A percentile compares a stretch with the other conserved stretches of the same genome.
phyloP scores from a whole-genome alignment of 2,888 invertebrate genomes.

The Ypsolopha scabrella region DNA sequence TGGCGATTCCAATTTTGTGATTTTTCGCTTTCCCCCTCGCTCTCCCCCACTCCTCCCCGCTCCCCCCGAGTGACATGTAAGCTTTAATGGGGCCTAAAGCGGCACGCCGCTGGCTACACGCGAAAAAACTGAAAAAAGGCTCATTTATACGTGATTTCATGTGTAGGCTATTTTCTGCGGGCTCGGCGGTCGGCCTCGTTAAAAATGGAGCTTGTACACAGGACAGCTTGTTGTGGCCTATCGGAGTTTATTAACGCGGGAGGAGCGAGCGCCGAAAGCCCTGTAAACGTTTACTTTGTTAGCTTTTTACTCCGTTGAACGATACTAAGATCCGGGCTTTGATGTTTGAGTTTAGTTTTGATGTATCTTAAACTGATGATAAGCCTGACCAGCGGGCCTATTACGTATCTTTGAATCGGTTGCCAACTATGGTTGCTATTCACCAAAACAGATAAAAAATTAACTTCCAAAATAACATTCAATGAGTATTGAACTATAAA shows the following conservation, averaged over 20 bases:
- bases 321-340: not conserved
- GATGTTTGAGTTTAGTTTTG: too few species aligned
- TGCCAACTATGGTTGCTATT: too few species aligned
- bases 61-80: conserved; percentile 62
- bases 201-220: conserved; percentile 62
- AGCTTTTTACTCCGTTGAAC: not conserved
- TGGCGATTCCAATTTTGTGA: conserved; percentile 61
- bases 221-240: conserved; percentile 58
- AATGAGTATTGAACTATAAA: too few species aligned
- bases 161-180: conserved; percentile 68
- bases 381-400: too few species aligned
- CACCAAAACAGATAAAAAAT: too few species aligned
- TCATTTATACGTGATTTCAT: conserved; percentile 69
- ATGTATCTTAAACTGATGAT: too few species aligned
- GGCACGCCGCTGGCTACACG: conserved; percentile 56
- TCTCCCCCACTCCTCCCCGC: conserved; percentile 16
- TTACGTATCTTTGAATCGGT: too few species aligned
- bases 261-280: not conserved
- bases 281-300: not conserved
- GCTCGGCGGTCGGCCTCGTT: conserved; percentile 59
- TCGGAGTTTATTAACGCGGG: conserved; percentile 57
- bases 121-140: conserved; percentile 63
- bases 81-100: conserved; percentile 64
- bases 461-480: too few species aligned
- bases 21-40: conserved; percentile 36